These are phyloP conservation scores for Trachemys scripta DNA, from an alignment of 2,113 vertebrate genomes.

Conservation along the genomic window DNA sequence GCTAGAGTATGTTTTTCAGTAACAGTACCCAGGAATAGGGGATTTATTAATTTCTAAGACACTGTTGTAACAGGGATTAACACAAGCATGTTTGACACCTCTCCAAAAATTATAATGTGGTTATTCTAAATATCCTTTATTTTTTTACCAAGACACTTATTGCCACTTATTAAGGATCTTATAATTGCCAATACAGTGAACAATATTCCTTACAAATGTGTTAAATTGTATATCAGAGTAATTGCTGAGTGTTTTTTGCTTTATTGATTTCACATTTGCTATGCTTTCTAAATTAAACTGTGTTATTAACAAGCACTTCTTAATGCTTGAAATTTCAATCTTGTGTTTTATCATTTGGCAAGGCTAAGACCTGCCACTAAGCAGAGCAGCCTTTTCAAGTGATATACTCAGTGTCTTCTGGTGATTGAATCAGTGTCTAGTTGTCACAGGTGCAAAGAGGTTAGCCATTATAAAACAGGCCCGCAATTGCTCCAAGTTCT, in stretches of 20 bases:
- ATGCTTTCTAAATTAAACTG: slow-evolving; percentile 23
- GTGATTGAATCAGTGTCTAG: background rate
- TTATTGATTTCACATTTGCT: slow-evolving; percentile 32
- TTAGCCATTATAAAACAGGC: slow-evolving; percentile 3
- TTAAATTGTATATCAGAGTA: background rate
- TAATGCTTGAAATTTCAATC: background rate
- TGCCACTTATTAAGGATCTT: background rate
- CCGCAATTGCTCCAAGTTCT: background rate
- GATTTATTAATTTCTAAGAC: background rate
- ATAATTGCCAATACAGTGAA: background rate
- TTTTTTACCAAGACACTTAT: background rate
- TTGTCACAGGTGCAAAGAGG: slow-evolving; percentile 2
- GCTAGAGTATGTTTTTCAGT: background rate
- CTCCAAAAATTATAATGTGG: background rate
- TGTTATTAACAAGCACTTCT: background rate
- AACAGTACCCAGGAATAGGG: background rate
- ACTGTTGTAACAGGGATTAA: background rate
- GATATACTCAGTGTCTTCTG: background rate
- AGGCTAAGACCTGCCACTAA: background rate
- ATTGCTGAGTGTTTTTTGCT: background rate
- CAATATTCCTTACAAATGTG: background rate
- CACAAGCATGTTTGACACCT: background rate
- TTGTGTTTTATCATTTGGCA: background rate
- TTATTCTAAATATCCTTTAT: background rate
- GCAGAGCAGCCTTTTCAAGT: background rate